Evolutionary conservation across 2,797 vertebrate species (phyloP).

Genomic region (Smutsia temminckii): DNA sequence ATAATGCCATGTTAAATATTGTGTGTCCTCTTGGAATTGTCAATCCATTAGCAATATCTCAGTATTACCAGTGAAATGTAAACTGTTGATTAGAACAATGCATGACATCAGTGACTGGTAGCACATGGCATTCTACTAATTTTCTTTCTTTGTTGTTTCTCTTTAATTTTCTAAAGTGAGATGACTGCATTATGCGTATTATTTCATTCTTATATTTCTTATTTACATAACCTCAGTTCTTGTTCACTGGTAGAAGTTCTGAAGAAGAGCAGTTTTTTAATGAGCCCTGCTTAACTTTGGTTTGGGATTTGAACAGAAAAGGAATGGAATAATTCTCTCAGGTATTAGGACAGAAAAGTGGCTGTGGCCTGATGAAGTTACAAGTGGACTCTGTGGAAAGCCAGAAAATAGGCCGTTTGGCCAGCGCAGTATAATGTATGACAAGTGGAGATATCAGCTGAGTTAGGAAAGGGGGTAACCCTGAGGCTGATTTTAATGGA

Average conservation of each 20-base stretch:
- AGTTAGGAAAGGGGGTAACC: neutral
- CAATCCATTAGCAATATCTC: neutral
- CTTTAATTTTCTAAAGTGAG: conserved; percentile 42
- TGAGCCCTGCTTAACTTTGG: conserved; percentile 7
- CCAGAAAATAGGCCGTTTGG: neutral
- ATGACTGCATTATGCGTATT: neutral
- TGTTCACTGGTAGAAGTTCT: conserved; percentile 26
- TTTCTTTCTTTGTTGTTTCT: neutral
- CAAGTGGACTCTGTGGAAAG: neutral
- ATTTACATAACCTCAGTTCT: neutral
- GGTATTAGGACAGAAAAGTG: conserved; percentile 15
- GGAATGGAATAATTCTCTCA: neutral
- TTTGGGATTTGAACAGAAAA: conserved; percentile 7
- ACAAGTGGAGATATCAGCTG: neutral
- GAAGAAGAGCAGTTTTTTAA: neutral
- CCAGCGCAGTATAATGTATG: neutral
- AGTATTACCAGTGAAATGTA: neutral
- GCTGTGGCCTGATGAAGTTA: conserved; percentile 8
- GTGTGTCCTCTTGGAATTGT: neutral
- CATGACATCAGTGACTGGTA: neutral
- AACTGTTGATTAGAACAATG: neutral
- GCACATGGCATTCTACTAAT: neutral
- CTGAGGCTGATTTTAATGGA: neutral
- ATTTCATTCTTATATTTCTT: conserved; percentile 32
- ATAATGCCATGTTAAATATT: neutral